Evolutionary conservation across 1,140 invertebrate genomes (phyloP).

Genomic region (Drosophila sp.): DNA sequence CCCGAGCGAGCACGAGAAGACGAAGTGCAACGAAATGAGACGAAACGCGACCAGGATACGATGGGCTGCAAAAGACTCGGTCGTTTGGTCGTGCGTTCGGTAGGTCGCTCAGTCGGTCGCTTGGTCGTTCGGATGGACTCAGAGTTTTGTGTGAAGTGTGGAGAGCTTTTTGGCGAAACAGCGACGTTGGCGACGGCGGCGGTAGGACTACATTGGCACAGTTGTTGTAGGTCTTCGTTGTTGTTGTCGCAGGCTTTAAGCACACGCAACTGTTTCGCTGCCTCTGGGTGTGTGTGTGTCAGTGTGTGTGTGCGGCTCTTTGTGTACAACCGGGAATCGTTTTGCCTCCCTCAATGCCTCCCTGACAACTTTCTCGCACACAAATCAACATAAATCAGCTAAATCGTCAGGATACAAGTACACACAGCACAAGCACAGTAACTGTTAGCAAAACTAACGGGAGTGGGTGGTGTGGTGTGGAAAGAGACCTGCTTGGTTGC

Average conservation of each 20-base stretch:
- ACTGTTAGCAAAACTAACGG: not conserved
- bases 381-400: constrained; percentile 80
- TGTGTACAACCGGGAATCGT: constrained; percentile 67
- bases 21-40: not conserved
- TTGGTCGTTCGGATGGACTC: constrained; percentile 18
- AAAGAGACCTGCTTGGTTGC: not conserved
- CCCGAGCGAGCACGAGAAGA: too few species aligned
- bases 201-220: constrained; percentile 44
- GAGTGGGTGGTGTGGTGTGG: not conserved
- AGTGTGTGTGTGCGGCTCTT: constrained; percentile 30
- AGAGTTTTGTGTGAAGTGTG: constrained; percentile 3
- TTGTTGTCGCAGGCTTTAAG: constrained; percentile 74
- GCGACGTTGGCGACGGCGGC: constrained; percentile 14
- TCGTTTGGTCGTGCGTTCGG: too few species aligned
- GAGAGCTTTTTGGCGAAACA: constrained; percentile 33
- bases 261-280: constrained; percentile 56
- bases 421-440: constrained; percentile 25
- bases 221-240: constrained; percentile 60
- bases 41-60: constrained; percentile 12
- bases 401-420: constrained; percentile 71
- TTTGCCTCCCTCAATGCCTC: constrained; percentile 46
- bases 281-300: constrained; percentile 19
- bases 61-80: not conserved
- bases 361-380: constrained; percentile 61
- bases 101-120: too few species aligned